Evolutionary conservation across 1,140 invertebrate species (phyloP).

Genomic region (Magallana angulata): DNA sequence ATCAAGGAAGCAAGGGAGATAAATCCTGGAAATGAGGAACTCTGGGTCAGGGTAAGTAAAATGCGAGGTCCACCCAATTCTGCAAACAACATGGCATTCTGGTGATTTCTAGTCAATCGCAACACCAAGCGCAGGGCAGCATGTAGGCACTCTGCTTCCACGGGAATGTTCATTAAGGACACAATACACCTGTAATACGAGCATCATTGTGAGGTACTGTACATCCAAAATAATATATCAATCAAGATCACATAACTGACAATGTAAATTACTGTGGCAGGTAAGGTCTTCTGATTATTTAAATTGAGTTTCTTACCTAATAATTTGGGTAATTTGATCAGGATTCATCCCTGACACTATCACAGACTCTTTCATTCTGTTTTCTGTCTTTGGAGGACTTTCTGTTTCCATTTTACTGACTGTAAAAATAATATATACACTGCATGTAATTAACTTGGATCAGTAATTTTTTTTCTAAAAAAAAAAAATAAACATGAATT

Average conservation of each 20-base stretch:
- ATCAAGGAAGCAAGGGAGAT: conserved; percentile 89
- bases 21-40: conserved; percentile 88
- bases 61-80: conserved; percentile 87
- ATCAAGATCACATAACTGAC: no score
- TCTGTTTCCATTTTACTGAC: conserved; percentile 69
- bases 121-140: conserved; percentile 89
- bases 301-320: no score
- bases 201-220: no score
- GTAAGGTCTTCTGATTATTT: no score
- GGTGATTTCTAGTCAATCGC: conserved; percentile 88
- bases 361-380: conserved; percentile 60
- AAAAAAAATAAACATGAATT: no score
- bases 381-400: conserved; percentile 61
- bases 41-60: conserved; percentile 86
- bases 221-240: no score
- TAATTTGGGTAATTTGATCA: conserved; percentile 73
- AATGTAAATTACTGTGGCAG: no score
- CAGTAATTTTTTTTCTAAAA: no score
- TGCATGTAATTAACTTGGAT: no score
- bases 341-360: conserved; percentile 69
- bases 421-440: conserved; percentile 5
- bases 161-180: conserved; percentile 85
- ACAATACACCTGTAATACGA: conserved; percentile 83
- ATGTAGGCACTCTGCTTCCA: conserved; percentile 89
- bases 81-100: conserved; percentile 88